Evolutionary conservation across 2,888 invertebrate genomes (phyloP).

Genomic region (Perizoma affinitatum): DNA sequence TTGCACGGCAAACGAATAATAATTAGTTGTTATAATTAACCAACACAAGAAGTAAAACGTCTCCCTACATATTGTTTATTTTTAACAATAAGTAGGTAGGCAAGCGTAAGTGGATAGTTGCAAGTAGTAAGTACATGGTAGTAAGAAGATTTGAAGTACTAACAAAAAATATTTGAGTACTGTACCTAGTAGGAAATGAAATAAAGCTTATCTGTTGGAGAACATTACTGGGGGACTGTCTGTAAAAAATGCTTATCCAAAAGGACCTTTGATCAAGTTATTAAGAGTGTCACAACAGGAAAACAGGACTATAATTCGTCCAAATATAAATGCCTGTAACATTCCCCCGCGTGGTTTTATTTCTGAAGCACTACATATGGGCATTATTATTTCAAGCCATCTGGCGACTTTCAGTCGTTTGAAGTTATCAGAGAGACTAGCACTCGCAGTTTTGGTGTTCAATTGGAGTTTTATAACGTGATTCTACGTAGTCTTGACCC

Average conservation of each 20-base stretch:
- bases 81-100: too few species aligned
- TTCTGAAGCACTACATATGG: constrained; percentile 71
- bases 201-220: too few species aligned
- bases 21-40: too few species aligned
- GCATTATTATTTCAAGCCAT: constrained; percentile 71
- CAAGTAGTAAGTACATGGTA: too few species aligned
- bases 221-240: not conserved
- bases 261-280: not conserved
- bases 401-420: constrained; percentile 60
- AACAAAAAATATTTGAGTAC: too few species aligned
- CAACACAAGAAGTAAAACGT: too few species aligned
- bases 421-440: constrained; percentile 39
- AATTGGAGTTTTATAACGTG: constrained; percentile 54
- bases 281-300: constrained; percentile 47
- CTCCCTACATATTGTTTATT: too few species aligned
- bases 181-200: too few species aligned
- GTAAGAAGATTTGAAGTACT: too few species aligned
- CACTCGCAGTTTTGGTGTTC: constrained; percentile 45
- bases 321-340: constrained; percentile 68
- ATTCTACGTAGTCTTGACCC: constrained; percentile 61
- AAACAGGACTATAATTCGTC: constrained; percentile 52
- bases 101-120: too few species aligned
- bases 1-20: too few species aligned
- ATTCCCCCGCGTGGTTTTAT: constrained; percentile 78
- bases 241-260: too few species aligned